Evolutionary conservation across 2,888 invertebrate species (phyloP).

Genomic region (Andrena minutula): DNA sequence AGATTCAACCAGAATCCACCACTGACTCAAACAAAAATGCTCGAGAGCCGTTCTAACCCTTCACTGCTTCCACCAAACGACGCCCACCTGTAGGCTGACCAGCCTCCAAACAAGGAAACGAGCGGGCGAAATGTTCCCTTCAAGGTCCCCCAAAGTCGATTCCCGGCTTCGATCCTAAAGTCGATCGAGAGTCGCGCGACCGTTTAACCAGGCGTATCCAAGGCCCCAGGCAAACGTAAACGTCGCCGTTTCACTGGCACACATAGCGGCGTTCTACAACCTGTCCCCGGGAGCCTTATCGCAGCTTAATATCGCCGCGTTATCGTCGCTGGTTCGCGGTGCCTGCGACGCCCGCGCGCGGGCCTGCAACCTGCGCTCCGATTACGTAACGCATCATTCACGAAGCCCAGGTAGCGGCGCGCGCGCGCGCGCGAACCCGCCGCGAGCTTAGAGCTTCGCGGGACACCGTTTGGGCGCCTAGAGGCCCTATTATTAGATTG

Average conservation of each 20-base stretch:
- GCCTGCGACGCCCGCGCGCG: conserved; percentile 19
- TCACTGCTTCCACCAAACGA: neutral
- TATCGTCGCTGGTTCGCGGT: conserved; percentile 24
- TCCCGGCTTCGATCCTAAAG: conserved; percentile 5
- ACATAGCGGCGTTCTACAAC: conserved; percentile 24
- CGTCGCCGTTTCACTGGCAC: conserved; percentile 42
- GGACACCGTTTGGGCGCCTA: conserved; percentile 18
- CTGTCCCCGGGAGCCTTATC: conserved; percentile 40
- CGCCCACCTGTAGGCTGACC: neutral
- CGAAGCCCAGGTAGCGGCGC: conserved; percentile 23
- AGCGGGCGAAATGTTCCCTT: neutral
- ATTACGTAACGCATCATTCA: conserved; percentile 59
- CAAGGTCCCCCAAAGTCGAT: neutral
- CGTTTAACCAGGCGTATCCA: conserved; percentile 25
- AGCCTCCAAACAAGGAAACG: neutral
- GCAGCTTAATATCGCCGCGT: conserved; percentile 37
- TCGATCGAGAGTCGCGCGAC: neutral
- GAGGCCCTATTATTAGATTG: conserved; percentile 27
- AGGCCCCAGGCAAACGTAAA: conserved; percentile 15
- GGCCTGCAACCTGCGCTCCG: conserved; percentile 21
- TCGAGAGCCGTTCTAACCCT: neutral
- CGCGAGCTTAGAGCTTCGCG: conserved; percentile 5
- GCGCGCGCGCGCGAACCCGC: conserved; percentile 32
- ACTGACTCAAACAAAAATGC: neutral
- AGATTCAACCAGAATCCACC: neutral